Evolutionary conservation across 2,797 vertebrate genomes (phyloP), one percentile per base, ranked within the genome.

Genomic region (Psittacula echo): DNA sequence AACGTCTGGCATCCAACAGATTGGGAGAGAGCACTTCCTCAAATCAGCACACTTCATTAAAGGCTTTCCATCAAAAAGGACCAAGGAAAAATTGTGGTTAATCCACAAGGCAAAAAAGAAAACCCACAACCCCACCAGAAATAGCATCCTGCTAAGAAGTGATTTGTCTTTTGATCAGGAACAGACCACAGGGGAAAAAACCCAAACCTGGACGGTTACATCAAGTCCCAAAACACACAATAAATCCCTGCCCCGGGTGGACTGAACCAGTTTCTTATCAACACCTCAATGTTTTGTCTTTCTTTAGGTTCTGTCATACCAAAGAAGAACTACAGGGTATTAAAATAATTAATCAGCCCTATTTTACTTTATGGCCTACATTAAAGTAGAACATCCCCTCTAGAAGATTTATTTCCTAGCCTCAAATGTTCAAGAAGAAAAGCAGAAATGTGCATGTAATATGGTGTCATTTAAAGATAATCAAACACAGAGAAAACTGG

Each of bases 21-120:
- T 5, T 54, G 86, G 41, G 64, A 84, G 81, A 79, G 37, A 87
- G 56, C 21, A 72, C 58, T 93, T 82, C 94, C 90, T 90, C 68
- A 64, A 56, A 80, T 39, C 75, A 89, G 54, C 86, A 74, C 86
- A 87, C 88, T 50, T 93, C 95, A 83, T 94, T 92, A 92, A 81
- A 92, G 77, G 72, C 51, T 68, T 65, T 53, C 19, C 11, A 93
- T 68, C 84, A 74, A 77, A 93, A 85, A 53, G 20, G 27, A 94
- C 65, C 29, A 18, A 34, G 75, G 65, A 58, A 92, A 94, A 95
- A 72, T 11, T 14, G 61, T 10, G 23, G 71, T 22, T 93, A 92
- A 94, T 76, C 23, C 78, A 39, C 15, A 60, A 60, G 23, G 20
- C 13, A 87, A 61, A 94, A 85, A 68, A n/a, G 13, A 47, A 70